Percentiles rank a stretch among this genome's conserved stretches.
phyloP scores from a whole-genome alignment of 1,140 invertebrate genomes.

The Leucophenga varia region DNA sequence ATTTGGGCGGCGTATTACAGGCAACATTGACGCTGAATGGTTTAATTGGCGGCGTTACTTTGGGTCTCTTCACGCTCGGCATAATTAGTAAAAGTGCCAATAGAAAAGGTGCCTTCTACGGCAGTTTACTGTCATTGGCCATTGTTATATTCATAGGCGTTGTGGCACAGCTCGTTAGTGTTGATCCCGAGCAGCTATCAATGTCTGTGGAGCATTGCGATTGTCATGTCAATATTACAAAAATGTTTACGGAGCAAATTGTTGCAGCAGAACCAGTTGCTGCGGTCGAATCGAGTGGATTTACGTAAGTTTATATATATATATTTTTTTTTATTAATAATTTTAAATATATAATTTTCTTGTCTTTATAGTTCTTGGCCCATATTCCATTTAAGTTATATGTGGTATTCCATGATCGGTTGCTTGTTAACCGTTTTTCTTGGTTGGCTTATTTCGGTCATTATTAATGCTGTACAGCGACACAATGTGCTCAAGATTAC shows the following conservation, averaged over 20 bases:
- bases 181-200: constrained; percentile 55
- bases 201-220: constrained; percentile 56
- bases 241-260: neutral
- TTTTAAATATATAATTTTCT: neutral
- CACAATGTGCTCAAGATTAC: constrained; percentile 43
- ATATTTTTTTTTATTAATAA: neutral
- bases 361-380: constrained; percentile 51
- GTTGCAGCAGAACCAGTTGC: neutral
- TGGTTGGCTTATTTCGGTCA: constrained; percentile 70
- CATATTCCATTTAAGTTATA: constrained; percentile 67
- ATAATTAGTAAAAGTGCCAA: constrained; percentile 88
- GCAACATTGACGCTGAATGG: constrained; percentile 85
- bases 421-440: constrained; percentile 69
- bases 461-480: constrained; percentile 62
- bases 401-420: constrained; percentile 75
- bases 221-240: constrained; percentile 55
- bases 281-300: constrained; percentile 16
- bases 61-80: constrained; percentile 83
- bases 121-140: constrained; percentile 56
- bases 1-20: constrained; percentile 78
- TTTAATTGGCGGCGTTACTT: constrained; percentile 80
- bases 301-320: constrained; percentile 39
- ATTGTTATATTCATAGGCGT: constrained; percentile 59
- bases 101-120: constrained; percentile 62
- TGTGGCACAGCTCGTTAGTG: constrained; percentile 57